Evolutionary conservation across 2,888 invertebrate genomes (phyloP), one percentile per base, ranked within the genome.

Genomic region (Cinara cedri): DNA sequence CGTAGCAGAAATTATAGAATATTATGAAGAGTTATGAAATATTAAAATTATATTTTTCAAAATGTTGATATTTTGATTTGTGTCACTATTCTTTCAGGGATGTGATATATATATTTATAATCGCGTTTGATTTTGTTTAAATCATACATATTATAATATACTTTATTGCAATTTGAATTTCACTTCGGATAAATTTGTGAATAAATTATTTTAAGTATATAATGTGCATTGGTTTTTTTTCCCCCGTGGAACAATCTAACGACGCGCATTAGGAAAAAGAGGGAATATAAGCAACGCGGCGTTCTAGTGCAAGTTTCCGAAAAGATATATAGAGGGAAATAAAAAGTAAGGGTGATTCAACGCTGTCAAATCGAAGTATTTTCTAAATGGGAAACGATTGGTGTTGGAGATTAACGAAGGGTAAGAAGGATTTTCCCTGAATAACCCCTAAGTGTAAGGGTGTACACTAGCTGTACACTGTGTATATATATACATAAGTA

Each of bases 381-480:
- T 49, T 51, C 70, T 60, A 34, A 57, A 78, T 60, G 78, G 34
- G 66, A 78, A 60, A 78, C 78, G 78, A 78, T 70, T 78, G 70
- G 57, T 51, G 49, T n/a, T 51, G 6, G 57, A 51, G 78, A 78
- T 68, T 68, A 70, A 78, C 49, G 78, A 60, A 62, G 66, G 66
- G 57, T 55, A 78, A 49, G n/a, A n/a, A n/a, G 60, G 57, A 60
- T 78, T 78, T 75, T 62, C 16, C 21, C 60, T 21, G 63, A 54
- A 74, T 62, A 46, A 78, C 55, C 57, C 57, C 46, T 24, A 51
- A 42, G n/a, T 68, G 49, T 49, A 51, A 34, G 76, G 78, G 78
- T 60, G 55, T 34, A 24, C 60, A 16, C 54, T 54, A 21, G 34
- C 3, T 34, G 34, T 34, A 34, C 34, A 34, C 34, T 34, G 34